Percentiles rank a stretch among this genome's conserved stretches.
phyloP scores from a whole-genome alignment of 1,140 invertebrate genomes.

The Drosophila eugracilis region DNA sequence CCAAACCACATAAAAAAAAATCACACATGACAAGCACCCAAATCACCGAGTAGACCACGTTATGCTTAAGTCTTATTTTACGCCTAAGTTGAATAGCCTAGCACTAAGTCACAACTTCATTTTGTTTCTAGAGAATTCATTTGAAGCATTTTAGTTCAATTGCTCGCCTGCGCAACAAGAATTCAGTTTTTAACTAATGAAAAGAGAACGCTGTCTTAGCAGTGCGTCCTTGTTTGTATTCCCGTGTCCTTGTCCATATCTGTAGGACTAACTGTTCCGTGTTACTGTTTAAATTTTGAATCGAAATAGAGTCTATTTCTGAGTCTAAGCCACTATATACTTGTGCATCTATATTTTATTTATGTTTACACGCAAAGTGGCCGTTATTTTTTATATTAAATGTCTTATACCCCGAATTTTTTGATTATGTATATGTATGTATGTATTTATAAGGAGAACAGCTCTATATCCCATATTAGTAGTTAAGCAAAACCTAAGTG shows the following conservation, averaged over 20 bases:
- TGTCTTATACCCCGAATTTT: constrained; percentile 39
- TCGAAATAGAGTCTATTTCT: constrained; percentile 29
- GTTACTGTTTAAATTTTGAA: constrained; percentile 25
- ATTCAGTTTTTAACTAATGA: background rate
- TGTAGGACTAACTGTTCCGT: constrained; percentile 10
- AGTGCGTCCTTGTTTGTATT: constrained; percentile 1
- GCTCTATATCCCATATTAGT: constrained; percentile 16
- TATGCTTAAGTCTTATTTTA: constrained; percentile 31
- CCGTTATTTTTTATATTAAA: constrained; percentile 11
- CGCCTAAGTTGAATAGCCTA: constrained; percentile 20
- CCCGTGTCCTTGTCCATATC: constrained; percentile 5
- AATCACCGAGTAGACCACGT: constrained; percentile 13
- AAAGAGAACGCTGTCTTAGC: background rate
- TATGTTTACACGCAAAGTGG: constrained; percentile 2
- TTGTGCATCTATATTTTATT: constrained; percentile 8
- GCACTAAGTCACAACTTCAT: constrained; percentile 29
- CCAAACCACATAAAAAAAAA: constrained; percentile 8
- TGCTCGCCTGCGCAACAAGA: background rate
- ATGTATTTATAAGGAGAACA: constrained; percentile 22
- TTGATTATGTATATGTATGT: constrained; percentile 23
- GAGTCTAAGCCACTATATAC: constrained; percentile 7
- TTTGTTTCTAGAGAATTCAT: constrained; percentile 30
- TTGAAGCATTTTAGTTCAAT: constrained; percentile 33
- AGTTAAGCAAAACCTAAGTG: constrained; percentile 28
- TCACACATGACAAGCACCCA: constrained; percentile 33